Conservation (phyloP, 2,888 invertebrate species). For the Camptogramma bilineatum region DNA sequence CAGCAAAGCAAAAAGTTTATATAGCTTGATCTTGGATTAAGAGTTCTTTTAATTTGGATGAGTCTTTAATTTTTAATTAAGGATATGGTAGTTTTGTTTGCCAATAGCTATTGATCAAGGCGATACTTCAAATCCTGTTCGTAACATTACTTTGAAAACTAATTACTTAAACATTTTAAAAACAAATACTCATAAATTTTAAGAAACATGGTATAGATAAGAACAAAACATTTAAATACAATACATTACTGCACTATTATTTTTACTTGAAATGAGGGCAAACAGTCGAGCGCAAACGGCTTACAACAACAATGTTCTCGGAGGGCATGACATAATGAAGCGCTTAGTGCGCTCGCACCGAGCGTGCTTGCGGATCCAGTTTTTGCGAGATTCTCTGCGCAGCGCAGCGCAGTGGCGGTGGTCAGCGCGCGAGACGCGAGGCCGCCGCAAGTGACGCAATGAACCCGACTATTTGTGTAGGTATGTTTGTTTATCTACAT, state of each 20-base stretch:
- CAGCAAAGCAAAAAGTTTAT: too few relatives aligned
- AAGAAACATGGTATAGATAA: neutral
- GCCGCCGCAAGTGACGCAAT: neutral
- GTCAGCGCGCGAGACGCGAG: neutral
- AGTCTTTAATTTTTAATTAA: too few relatives aligned
- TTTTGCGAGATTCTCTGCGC: conserved; percentile 10
- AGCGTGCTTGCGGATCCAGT: conserved; percentile 8
- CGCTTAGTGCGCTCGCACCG: conserved; percentile 8
- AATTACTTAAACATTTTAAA: neutral
- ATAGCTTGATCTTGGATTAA: too few relatives aligned
- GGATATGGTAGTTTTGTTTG: neutral
- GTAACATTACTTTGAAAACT: neutral
- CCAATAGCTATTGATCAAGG: neutral
- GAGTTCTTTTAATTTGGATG: neutral
- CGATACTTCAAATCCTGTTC: neutral
- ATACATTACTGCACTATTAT: too few relatives aligned
- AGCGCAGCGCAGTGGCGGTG: neutral
- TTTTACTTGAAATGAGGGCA: neutral
- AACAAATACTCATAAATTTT: neutral
- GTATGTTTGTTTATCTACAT: conserved; percentile 13
- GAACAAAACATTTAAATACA: neutral
- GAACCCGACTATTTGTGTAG: neutral
- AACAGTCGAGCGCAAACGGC: neutral
- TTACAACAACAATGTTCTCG: neutral
- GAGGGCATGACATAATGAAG: conserved; percentile 7